A percentile compares a stretch with the other conserved stretches of the same genome.
Conservation (phyloP, 2,888 invertebrate species). For the Salpingus planirostris region DNA sequence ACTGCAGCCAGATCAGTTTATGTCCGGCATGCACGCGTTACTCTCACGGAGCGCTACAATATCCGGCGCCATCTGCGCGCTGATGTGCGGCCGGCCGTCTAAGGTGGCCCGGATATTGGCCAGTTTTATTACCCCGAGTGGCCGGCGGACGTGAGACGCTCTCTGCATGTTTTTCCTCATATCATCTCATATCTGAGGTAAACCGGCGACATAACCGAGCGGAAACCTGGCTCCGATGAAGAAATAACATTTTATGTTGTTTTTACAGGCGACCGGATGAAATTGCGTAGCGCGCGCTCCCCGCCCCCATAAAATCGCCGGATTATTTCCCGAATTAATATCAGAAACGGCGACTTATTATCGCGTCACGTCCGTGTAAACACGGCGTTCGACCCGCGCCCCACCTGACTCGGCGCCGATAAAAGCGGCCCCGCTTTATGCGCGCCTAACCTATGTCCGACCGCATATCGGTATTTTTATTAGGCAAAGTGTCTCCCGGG, state of each 20-base stretch:
- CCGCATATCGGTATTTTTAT: constrained; percentile 37
- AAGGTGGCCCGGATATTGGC: constrained; percentile 42
- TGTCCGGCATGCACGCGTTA: constrained; percentile 29
- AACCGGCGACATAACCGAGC: constrained; percentile 32
- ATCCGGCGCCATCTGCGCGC: constrained; percentile 36
- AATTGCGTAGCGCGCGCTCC: constrained; percentile 28
- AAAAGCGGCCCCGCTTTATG: constrained; percentile 30
- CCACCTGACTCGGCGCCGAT: neutral
- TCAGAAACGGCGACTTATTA: constrained; percentile 30
- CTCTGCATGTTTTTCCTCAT: constrained; percentile 28
- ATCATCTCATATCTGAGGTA: constrained; percentile 32
- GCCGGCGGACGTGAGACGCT: constrained; percentile 37
- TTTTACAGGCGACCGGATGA: constrained; percentile 37
- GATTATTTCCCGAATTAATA: constrained; percentile 34
- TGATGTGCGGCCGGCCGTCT: constrained; percentile 24
- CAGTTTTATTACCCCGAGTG: constrained; percentile 42
- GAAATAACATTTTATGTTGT: constrained; percentile 42
- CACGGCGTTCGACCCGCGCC: constrained; percentile 13
- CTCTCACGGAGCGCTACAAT: constrained; percentile 30
- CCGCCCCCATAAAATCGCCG: constrained; percentile 26
- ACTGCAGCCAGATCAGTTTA: constrained; percentile 27
- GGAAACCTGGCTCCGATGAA: constrained; percentile 41
- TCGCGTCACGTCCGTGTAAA: neutral
- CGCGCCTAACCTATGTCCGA: constrained; percentile 35
- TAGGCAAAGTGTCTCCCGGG: constrained; percentile 31